phyloP scores from a whole-genome alignment of 1,140 invertebrate species.

The Helicoverpa zea region DNA sequence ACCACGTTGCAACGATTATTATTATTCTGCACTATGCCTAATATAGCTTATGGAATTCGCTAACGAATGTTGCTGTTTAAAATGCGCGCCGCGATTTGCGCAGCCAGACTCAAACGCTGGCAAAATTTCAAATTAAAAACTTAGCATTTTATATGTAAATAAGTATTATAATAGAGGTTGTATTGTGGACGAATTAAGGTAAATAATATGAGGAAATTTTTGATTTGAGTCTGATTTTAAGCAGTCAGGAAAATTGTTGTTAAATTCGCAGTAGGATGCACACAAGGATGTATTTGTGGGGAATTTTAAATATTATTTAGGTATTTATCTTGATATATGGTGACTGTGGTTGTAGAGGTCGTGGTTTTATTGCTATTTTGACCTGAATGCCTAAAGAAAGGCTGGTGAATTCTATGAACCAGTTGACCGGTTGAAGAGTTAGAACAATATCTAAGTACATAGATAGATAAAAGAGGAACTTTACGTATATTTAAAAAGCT shows the following conservation, averaged over 20 bases:
- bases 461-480: no score
- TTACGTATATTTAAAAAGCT: no score
- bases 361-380: no score
- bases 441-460: no score
- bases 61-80: constrained; percentile 53
- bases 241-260: background rate
- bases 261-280: background rate
- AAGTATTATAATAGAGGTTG: background rate
- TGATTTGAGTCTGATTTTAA: background rate
- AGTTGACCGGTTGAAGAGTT: no score
- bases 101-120: constrained; percentile 54
- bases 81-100: constrained; percentile 52
- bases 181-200: background rate
- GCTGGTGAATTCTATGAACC: no score
- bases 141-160: constrained; percentile 16
- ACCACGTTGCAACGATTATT: constrained; percentile 46
- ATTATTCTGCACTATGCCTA: constrained; percentile 50
- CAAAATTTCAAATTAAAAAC: constrained; percentile 60
- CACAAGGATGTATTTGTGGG: no score
- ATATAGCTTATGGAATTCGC: constrained; percentile 56
- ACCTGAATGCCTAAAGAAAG: no score
- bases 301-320: background rate
- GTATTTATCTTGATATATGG: background rate
- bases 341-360: background rate
- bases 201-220: constrained; percentile 9